Evolutionary conservation across 2,888 invertebrate genomes (phyloP), one percentile per base, ranked within the genome.

Genomic region (Ornithoptera priamus): DNA sequence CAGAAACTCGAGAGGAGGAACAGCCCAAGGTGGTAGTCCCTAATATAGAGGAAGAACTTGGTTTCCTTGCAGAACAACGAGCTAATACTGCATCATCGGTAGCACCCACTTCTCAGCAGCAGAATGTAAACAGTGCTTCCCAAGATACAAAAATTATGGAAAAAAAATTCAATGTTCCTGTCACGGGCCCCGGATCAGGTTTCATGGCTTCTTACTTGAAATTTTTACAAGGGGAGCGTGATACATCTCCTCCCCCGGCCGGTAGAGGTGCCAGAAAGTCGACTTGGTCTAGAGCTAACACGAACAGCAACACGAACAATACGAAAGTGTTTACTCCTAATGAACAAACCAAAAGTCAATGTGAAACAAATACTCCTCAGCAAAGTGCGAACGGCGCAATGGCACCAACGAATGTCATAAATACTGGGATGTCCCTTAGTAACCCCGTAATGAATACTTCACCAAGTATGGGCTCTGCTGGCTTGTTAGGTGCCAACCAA

Each of bases 191-290:
- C 72, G 95, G 95, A 78, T 94, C 95, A 66, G 96, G 96, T 73
- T 97, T 97, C 87, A 96, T 97, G 96, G 96, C 96, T 83, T 97
- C 97, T 88, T 97, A 97, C 88, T 93, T 97, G 76, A 97, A 97
- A 88, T 97, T 97, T 87, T 90, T 96, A 75, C 95, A 96, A 90
- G 97, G 97, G 75, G 97, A 97, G 84, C 93, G 96, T 61, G 97
- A 97, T 77, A 95, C 95, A 62, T 96, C 97, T 74, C 96, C 97
- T 30, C 96, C 97, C 67, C 96, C 96, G 72, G 93, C 94, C 76
- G 92, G 94, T 79, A 93, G 95, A 75, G 94, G 94, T 74, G 94
- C 95, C 73, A 93, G 95, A 78, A 95, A 95, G 82, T 93, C 94
- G 39, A 93, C 94, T 2, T 96, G 95, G 95, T 94, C 94, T 71